Base-by-base conservation (phyloP, 1,140 invertebrate genomes). In the Zaprionus nigranus region DNA sequence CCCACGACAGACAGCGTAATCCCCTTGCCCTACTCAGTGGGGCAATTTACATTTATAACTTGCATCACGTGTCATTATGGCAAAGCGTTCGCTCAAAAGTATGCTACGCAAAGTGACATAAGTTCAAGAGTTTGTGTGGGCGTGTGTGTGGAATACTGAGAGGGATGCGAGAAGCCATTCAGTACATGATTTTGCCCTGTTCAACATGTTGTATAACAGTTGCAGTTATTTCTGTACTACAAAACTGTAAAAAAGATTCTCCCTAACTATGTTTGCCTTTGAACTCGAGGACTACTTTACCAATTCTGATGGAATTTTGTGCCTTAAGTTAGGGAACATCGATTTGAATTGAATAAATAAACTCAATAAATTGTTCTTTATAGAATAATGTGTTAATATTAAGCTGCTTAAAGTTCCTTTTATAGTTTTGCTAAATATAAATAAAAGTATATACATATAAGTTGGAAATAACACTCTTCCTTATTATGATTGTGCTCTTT, bases 11-110 rank as follows among this genome's bases (percentile, higher is more conserved):
- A 1, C 40, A 46, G n/a, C 17, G n/a, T 46, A 46, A 46, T 46
- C 40, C n/a, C n/a, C 30, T 34, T 53, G 24, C 26, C 26, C 17
- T n/a, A 43, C 46, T 36, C 17, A 26, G 15, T 54, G 53, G 34
- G 61, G 36, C 49, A 49, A 64, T 64, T 64, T 26, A 64, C 61
- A 64, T 64, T 64, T 53, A 64, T 64, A 49, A 64, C 61, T 38
- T 38, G 61, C 36, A 38, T 59, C 22, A 40, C 38, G n/a, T 59
- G 34, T 59, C 28, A 58, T 34, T 58, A 34, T 57, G 7, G 28
- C 56, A 30, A 20, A 13, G 38, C 20, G 12, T 24, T 36, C 68
- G 36, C 20, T 15, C 13, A 34, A 46, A 30, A 56, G 51, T 63
- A 36, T 63, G 40, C 26, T 59, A 67, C 54, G 57, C 15, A 24